These are phyloP conservation scores for Tautogolabrus adspersus DNA, from an alignment of 2,113 vertebrate genomes.

Conservation along the genomic window DNA sequence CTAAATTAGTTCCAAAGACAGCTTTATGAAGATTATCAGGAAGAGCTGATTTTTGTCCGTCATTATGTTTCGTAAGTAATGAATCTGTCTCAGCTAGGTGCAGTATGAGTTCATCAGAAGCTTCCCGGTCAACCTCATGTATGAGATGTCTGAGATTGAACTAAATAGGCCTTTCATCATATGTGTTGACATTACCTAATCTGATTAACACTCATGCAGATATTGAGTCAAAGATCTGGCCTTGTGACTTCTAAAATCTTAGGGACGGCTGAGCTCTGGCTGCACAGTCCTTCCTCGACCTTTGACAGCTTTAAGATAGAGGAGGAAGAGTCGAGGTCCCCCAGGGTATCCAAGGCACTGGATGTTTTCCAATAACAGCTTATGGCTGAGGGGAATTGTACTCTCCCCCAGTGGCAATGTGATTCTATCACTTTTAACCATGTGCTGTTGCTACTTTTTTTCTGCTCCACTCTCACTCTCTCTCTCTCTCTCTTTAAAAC, in stretches of 20 bases:
- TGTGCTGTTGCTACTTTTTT: slow-evolving; percentile 53
- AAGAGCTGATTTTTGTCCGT: slow-evolving; percentile 5
- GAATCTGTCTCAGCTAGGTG: slow-evolving; percentile 4
- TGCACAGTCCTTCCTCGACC: slow-evolving; percentile 50
- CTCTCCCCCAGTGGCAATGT: slow-evolving; percentile 65
- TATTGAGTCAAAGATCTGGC: slow-evolving; percentile 24
- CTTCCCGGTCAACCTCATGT: not conserved
- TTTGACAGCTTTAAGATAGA: slow-evolving; percentile 69
- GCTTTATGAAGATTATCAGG: not conserved
- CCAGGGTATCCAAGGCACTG: slow-evolving; percentile 55
- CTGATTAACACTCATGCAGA: slow-evolving; percentile 31
- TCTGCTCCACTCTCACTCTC: slow-evolving; percentile 31
- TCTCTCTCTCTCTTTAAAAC: slow-evolving; percentile 42
- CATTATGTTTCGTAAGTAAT: not conserved
- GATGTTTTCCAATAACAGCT: slow-evolving; percentile 79
- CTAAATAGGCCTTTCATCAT: slow-evolving; percentile 7
- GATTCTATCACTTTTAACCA: slow-evolving; percentile 75
- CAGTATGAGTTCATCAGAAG: slow-evolving; percentile 8
- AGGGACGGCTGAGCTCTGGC: slow-evolving; percentile 25
- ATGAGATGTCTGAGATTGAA: not conserved
- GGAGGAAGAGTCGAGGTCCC: slow-evolving; percentile 51
- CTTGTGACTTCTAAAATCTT: not conserved
- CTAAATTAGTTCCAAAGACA: not conserved
- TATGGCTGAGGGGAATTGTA: slow-evolving; percentile 64
- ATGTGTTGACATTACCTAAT: slow-evolving; percentile 36